A percentile compares a stretch with the other conserved stretches of the same genome.
phyloP scores from a whole-genome alignment of 2,113 vertebrate genomes.

The Apodemus speciosus region DNA sequence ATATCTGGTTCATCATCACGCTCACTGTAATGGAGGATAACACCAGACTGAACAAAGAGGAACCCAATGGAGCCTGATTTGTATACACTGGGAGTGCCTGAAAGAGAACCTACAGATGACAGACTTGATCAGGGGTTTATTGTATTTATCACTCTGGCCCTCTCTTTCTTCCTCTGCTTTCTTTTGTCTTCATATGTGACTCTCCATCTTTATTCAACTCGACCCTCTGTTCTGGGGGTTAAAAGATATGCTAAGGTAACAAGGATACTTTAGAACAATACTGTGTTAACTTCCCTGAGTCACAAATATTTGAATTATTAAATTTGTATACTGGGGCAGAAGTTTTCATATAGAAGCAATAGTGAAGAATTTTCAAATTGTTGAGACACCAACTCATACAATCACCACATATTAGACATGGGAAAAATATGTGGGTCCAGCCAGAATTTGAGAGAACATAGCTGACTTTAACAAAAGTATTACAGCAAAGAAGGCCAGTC shows the following conservation, averaged over 20 bases:
- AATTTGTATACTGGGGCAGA: background rate
- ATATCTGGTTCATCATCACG: background rate
- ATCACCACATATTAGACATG: background rate
- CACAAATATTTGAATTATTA: background rate
- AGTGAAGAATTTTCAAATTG: background rate
- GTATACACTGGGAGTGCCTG: background rate
- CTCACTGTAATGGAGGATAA: background rate
- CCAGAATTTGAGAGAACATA: constrained; percentile 7
- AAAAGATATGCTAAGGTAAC: background rate
- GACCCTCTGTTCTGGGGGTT: background rate
- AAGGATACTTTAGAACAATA: background rate
- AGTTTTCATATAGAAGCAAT: background rate
- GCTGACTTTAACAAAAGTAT: background rate
- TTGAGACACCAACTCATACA: constrained; percentile 32
- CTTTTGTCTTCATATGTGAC: background rate
- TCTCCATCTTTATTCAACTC: background rate
- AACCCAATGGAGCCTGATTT: background rate
- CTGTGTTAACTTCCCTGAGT: background rate
- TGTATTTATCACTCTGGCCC: constrained; percentile 6
- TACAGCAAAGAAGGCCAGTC: background rate
- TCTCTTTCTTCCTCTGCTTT: background rate
- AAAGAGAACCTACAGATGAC: background rate
- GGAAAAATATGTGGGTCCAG: background rate
- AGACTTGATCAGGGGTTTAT: background rate
- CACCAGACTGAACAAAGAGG: background rate